Percentiles rank a stretch among this genome's conserved stretches.
phyloP scores from a whole-genome alignment of 2,113 vertebrate genomes.

The Donacobius atricapilla region DNA sequence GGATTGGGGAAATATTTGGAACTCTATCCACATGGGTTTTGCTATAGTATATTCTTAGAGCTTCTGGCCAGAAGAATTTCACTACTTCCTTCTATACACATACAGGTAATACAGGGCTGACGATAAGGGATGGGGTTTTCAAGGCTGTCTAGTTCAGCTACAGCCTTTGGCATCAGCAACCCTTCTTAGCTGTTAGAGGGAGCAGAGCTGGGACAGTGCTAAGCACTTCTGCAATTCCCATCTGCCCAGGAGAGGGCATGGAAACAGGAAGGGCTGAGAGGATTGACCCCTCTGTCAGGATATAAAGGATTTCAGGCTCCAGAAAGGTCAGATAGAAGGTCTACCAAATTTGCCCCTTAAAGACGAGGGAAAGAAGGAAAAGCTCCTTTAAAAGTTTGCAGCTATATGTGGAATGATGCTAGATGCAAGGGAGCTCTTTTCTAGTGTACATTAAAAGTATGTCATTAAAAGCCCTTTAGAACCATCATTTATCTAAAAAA shows the following conservation, averaged over 20 bases:
- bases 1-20: not conserved
- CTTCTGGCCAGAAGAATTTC: not conserved
- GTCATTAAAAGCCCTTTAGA: conserved; percentile 17
- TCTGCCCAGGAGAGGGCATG: not conserved
- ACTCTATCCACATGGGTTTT: not conserved
- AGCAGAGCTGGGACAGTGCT: fast-evolving
- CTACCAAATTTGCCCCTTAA: not conserved
- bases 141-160: not conserved
- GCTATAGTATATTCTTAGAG: not conserved
- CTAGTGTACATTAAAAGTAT: not conserved
- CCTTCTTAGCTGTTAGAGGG: not conserved
- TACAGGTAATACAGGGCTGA: not conserved
- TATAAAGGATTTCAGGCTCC: not conserved
- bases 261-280: not conserved
- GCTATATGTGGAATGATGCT: not conserved
- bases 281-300: not conserved
- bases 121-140: not conserved
- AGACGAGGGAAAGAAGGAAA: not conserved
- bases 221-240: not conserved
- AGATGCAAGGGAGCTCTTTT: not conserved
- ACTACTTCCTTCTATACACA: not conserved
- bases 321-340: not conserved
- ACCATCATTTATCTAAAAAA: not conserved
- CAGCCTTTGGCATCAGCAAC: not conserved
- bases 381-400: not conserved